Conservation (phyloP, 35 echinoderm and acorn worm genomes). For the Patiria miniata region DNA sequence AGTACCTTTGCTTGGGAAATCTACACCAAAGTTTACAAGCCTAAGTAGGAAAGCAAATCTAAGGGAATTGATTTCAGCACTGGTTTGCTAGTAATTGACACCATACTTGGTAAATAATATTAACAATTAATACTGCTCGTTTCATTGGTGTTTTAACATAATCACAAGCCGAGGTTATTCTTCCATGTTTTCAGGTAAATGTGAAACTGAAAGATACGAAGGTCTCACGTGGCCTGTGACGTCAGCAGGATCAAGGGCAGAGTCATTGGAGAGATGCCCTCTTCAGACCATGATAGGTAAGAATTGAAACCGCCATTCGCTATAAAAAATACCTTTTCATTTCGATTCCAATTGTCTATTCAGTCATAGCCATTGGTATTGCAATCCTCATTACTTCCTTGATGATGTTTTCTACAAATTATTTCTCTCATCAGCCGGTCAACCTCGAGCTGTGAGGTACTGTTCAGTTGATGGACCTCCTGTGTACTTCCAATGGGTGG, state of each 20-base stretch:
- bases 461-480: background rate
- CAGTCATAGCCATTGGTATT: background rate
- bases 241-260: background rate
- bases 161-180: no score
- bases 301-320: background rate
- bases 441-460: background rate
- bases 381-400: no score
- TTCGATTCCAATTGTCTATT: background rate
- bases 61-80: no score
- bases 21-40: no score
- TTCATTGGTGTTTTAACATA: no score
- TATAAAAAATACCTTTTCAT: background rate
- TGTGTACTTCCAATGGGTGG: background rate
- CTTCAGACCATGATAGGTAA: background rate
- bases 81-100: no score
- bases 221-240: conserved; percentile 11
- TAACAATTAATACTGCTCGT: no score
- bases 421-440: background rate
- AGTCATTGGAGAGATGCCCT: background rate
- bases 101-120: no score
- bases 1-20: background rate
- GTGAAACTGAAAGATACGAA: no score
- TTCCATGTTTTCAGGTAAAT: no score
- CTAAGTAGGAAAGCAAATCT: no score
- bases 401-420: background rate